Conservation (phyloP, 2,113 vertebrate species). For the Lota lota region DNA sequence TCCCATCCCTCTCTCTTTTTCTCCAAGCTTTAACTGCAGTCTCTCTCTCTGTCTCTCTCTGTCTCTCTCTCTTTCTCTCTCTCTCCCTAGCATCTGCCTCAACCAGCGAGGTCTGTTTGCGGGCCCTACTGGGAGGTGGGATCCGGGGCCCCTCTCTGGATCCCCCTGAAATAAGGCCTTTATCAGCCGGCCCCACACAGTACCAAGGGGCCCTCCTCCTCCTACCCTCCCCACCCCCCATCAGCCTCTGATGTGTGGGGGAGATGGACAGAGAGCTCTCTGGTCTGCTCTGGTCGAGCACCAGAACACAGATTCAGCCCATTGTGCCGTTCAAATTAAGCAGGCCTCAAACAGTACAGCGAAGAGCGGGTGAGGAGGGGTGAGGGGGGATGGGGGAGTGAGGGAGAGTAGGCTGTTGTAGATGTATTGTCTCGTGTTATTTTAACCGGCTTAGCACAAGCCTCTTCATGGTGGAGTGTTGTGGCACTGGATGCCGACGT, state of each 20-base stretch:
- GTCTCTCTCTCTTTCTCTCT: conserved; percentile 10
- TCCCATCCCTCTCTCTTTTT: conserved; percentile 10
- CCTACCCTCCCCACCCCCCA: conserved; percentile 58
- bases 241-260: conserved; percentile 73
- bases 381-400: conserved; percentile 12
- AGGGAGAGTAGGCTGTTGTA: conserved; percentile 70
- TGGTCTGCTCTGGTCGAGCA: conserved; percentile 69
- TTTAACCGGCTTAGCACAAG: conserved; percentile 75
- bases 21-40: conserved; percentile 25
- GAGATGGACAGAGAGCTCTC: conserved; percentile 73
- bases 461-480: conserved; percentile 74
- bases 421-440: conserved; percentile 73
- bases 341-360: conserved; percentile 64
- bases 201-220: conserved; percentile 64
- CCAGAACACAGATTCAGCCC: conserved; percentile 71
- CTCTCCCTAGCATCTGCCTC: conserved; percentile 53
- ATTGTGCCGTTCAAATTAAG: conserved; percentile 76
- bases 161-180: conserved; percentile 76
- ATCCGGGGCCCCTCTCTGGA: conserved; percentile 66
- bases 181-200: conserved; percentile 76
- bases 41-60: conserved; percentile 13
- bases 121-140: conserved; percentile 69
- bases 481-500: conserved; percentile 69
- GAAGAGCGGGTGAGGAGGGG: not conserved
- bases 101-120: conserved; percentile 48